These are phyloP conservation scores for Rhyacichthys aspro DNA, from an alignment of 2,797 vertebrate species.

Conservation along the genomic window DNA sequence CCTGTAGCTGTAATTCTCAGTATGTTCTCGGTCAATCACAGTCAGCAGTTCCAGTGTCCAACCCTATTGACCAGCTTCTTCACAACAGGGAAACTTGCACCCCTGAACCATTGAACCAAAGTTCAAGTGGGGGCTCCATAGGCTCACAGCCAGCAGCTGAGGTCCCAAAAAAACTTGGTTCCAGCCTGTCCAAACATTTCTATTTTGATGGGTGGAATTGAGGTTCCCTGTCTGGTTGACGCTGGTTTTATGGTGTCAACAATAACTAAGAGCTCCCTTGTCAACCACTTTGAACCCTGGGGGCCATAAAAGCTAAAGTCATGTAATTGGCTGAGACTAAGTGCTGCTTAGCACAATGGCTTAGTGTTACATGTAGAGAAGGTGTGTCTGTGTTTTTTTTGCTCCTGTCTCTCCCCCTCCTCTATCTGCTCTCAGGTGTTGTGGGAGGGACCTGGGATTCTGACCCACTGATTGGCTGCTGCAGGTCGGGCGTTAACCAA, in stretches of 20 bases:
- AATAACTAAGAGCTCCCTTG: constrained; percentile 21
- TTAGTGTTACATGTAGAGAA: no score
- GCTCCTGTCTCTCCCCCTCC: no score
- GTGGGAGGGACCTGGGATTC: no score
- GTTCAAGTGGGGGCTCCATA: neutral
- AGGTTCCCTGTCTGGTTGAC: constrained; percentile 22
- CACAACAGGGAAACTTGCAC: neutral
- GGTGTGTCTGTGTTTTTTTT: no score
- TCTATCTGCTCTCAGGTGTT: no score
- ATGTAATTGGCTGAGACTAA: constrained; percentile 25
- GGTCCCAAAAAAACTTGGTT: neutral
- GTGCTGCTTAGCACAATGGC: constrained; percentile 22
- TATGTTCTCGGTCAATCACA: no score
- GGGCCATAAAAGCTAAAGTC: neutral
- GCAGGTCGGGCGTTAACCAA: no score
- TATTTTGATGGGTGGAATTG: neutral
- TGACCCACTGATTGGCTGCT: no score
- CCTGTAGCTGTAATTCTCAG: no score
- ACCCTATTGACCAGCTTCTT: no score
- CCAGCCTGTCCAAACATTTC: neutral
- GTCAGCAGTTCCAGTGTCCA: no score
- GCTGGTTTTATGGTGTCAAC: constrained; percentile 27
- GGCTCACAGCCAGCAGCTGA: neutral
- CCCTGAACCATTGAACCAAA: neutral
- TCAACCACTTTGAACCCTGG: constrained; percentile 9